phyloP scores from a whole-genome alignment of 2,113 vertebrate species.

The Capreolus pygargus region DNA sequence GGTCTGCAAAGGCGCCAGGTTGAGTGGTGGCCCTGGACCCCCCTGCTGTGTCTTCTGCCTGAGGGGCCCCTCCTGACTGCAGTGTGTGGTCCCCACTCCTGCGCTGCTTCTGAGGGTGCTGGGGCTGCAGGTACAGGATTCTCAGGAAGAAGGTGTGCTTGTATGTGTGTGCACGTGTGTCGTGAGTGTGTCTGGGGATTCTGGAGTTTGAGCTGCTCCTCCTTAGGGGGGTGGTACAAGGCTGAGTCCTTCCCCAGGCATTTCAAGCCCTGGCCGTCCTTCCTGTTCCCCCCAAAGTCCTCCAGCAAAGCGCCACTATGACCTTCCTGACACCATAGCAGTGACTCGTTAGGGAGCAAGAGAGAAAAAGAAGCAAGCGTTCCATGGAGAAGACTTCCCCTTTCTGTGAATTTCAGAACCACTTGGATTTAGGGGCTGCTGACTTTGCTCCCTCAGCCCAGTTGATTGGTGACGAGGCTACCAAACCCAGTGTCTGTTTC shows the following conservation, averaged over 20 bases:
- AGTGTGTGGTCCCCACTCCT: too few relatives aligned
- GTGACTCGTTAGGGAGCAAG: too few relatives aligned
- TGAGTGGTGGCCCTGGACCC: neutral
- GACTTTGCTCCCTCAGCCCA: neutral
- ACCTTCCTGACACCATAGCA: neutral
- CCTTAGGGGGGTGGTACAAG: neutral
- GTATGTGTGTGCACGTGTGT: accelerated
- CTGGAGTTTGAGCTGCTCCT: neutral
- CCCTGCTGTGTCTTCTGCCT: neutral
- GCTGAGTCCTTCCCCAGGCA: neutral
- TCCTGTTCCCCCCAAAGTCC: neutral
- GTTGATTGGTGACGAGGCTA: neutral
- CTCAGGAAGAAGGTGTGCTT: neutral
- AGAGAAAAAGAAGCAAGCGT: neutral
- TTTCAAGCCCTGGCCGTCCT: accelerated
- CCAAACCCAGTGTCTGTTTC: neutral
- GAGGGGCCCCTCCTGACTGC: neutral
- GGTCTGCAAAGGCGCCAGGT: neutral
- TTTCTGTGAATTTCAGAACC: neutral
- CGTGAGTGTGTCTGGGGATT: accelerated
- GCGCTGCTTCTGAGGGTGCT: neutral
- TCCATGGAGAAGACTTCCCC: neutral
- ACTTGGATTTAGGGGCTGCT: neutral
- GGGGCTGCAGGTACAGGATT: neutral
- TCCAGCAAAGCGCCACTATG: accelerated